Percentiles rank a stretch among this genome's conserved stretches.
phyloP scores from a whole-genome alignment of 2,797 vertebrate species.

The Garrulus glandarius region DNA sequence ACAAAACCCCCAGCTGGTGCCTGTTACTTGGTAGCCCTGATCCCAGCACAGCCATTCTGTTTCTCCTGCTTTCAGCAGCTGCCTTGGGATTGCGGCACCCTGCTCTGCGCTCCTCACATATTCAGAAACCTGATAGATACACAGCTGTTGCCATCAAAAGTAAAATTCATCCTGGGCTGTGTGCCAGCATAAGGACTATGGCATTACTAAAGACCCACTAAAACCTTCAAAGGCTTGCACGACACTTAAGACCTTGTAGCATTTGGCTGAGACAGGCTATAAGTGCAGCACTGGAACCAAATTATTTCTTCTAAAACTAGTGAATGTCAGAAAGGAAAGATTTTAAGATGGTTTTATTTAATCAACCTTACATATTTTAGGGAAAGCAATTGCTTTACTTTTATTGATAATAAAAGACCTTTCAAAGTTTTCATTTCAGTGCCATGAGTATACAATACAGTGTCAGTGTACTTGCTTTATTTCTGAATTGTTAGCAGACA shows the following conservation, averaged over 20 bases:
- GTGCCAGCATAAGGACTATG: background rate
- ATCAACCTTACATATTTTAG: background rate
- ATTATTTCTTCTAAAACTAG: background rate
- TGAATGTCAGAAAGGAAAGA: background rate
- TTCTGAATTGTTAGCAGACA: background rate
- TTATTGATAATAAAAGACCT: background rate
- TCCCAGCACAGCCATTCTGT: background rate
- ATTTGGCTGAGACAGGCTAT: background rate
- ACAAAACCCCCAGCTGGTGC: background rate
- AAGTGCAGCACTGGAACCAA: background rate
- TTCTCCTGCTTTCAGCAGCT: background rate
- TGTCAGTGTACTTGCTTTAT: background rate
- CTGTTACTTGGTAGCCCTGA: background rate
- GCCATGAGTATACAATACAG: background rate
- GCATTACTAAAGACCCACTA: background rate
- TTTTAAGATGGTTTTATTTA: background rate
- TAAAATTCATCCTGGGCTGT: background rate
- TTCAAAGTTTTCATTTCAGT: background rate
- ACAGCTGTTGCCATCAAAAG: conserved; percentile 29
- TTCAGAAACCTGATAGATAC: conserved; percentile 17
- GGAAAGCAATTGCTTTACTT: background rate
- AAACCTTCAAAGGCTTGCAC: background rate
- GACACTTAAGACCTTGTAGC: background rate
- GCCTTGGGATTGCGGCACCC: background rate
- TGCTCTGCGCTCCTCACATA: background rate